Evolutionary conservation across 2,797 vertebrate species (phyloP).

Genomic region (Prunella strophiata): DNA sequence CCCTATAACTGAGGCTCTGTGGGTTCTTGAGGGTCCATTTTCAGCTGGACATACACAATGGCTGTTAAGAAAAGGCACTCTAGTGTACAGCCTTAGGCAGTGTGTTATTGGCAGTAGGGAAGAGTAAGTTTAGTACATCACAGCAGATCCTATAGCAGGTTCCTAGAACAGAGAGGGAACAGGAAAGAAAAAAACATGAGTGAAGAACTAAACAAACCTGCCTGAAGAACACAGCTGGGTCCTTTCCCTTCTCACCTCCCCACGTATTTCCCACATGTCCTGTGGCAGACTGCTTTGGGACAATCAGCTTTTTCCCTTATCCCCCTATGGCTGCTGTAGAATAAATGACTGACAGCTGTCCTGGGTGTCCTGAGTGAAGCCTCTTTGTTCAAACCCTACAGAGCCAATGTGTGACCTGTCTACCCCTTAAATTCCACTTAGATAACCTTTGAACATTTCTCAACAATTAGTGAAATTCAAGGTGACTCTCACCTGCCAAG

Average conservation of each 20-base stretch:
- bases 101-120: constrained; percentile 86
- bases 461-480: neutral
- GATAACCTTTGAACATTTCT: neutral
- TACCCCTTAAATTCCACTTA: neutral
- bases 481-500: neutral
- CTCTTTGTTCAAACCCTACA: neutral
- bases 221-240: neutral
- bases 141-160: constrained; percentile 82
- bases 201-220: neutral
- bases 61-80: constrained; percentile 97
- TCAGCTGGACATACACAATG: constrained; percentile 78
- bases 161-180: constrained; percentile 71
- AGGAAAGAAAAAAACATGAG: neutral
- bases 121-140: constrained; percentile 81
- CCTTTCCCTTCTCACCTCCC: neutral
- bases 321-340: neutral
- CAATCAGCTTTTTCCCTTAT: neutral
- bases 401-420: neutral
- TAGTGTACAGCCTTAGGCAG: constrained; percentile 85
- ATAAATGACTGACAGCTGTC: neutral
- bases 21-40: constrained; percentile 77
- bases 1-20: constrained; percentile 75
- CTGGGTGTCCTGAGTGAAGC: neutral
- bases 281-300: neutral
- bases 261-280: neutral